phyloP scores from a whole-genome alignment of 2,113 vertebrate species.

The Chionomys nivalis region DNA sequence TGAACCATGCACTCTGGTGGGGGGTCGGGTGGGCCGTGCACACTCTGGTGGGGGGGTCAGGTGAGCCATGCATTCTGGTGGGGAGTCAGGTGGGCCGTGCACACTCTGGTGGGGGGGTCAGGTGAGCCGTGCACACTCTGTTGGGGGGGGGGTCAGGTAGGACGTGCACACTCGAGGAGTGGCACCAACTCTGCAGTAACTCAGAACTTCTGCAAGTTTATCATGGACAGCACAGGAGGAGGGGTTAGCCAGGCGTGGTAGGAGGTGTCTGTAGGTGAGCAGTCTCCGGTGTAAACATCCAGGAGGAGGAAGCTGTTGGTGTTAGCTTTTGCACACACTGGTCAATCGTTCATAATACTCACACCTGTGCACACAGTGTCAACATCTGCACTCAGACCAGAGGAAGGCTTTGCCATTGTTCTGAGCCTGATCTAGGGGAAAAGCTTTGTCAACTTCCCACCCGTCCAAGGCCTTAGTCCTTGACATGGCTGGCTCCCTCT shows the following conservation, averaged over 20 bases:
- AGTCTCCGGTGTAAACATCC: not conserved
- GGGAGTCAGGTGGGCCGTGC: no score
- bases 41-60: no score
- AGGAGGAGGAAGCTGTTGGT: not conserved
- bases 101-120: no score
- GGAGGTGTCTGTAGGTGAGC: not conserved
- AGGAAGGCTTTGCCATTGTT: not conserved
- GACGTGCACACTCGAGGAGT: not conserved
- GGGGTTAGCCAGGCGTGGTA: not conserved
- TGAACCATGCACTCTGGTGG: no score
- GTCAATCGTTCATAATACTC: not conserved
- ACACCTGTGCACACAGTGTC: not conserved
- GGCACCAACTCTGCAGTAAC: not conserved
- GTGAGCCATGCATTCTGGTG: no score
- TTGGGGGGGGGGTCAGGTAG: no score
- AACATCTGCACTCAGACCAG: not conserved
- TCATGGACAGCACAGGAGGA: not conserved
- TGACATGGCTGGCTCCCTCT: not conserved
- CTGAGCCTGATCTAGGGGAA: not conserved
- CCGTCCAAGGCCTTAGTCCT: not conserved
- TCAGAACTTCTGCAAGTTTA: not conserved
- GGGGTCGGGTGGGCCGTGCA: no score
- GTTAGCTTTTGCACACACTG: not conserved
- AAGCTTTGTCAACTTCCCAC: not conserved
- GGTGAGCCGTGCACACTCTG: not conserved